Evolutionary conservation across 1,140 invertebrate species (phyloP), one percentile per base, ranked within the genome.

Genomic region (Cryptotermes secundus): DNA sequence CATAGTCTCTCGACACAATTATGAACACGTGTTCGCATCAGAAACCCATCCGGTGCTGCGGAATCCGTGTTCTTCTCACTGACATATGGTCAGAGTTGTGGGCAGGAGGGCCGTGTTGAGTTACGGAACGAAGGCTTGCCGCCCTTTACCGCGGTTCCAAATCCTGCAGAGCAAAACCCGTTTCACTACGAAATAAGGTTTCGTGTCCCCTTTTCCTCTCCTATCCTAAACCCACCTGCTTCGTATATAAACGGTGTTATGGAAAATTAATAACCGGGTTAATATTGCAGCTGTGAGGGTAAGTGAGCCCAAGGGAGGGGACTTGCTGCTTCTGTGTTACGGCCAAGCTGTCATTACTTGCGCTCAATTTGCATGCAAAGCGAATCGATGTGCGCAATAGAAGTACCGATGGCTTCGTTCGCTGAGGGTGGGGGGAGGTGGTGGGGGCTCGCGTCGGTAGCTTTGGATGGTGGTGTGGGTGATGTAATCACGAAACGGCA

Each of bases 321-420:
- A 42, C n/a, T 34, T 49, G 34, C 34, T 59, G 42, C 80, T n/a
- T n/a, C 42, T n/a, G 81, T 45, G 81, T n/a, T 49, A 16, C 31
- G 34, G n/a, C 42, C 53, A n/a, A 31, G 81, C n/a, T 10, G 3
- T 82, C 42, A 82, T 82, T 82, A 82, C 53, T 82, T 82, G 81
- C 81, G 31, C 81, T 82, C 53, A 59, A 82, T 82, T 82, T 82
- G 81, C 81, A 82, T 82, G 81, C 81, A 82, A 82, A 82, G 59
- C 31, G 59, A 72, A 72, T 72, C 59, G 59, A 31, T n/a, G 59
- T 31, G 26, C 59, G 59, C 26, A 3, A 31, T 16, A 16, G 59
- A 12, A 26, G 59, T 72, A 72, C 26, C 59, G 59, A 49, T 49
- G 45, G 45, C 38, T 59, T 59, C 53, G 26, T 59, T n/a, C 7